phyloP scores from a whole-genome alignment of 2,797 vertebrate genomes.

The Euphonia xanthogaster region DNA sequence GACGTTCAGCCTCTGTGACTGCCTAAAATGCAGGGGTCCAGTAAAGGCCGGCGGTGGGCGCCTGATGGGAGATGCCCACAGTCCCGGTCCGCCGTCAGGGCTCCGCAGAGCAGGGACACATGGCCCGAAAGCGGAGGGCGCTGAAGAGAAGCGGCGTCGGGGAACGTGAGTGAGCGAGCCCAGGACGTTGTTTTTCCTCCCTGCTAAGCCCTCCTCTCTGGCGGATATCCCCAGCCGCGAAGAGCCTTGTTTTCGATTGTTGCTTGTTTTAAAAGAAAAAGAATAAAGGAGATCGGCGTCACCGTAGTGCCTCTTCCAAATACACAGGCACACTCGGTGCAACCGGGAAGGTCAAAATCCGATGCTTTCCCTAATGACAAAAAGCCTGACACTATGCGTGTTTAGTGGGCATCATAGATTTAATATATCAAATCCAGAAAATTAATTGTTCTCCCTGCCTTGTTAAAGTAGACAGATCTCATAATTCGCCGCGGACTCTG shows the following conservation, averaged over 20 bases:
- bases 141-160: background rate
- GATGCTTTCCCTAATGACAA: background rate
- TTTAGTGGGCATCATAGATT: background rate
- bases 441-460: background rate
- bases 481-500: background rate
- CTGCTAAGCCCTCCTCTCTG: background rate
- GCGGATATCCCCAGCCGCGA: background rate
- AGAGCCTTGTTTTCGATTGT: background rate
- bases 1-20: background rate
- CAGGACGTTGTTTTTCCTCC: background rate
- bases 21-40: background rate
- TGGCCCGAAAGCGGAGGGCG: background rate
- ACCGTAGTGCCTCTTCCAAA: background rate
- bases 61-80: background rate
- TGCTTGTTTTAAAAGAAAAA: background rate
- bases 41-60: background rate
- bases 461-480: background rate
- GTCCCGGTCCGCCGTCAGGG: background rate
- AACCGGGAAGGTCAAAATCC: background rate
- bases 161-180: background rate
- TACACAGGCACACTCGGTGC: fast-evolving
- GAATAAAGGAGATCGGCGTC: background rate
- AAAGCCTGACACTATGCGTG: background rate
- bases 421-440: background rate
- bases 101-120: background rate